These are phyloP conservation scores for Phocoena phocoena DNA, from an alignment of 2,113 vertebrate species.

Conservation along the genomic window DNA sequence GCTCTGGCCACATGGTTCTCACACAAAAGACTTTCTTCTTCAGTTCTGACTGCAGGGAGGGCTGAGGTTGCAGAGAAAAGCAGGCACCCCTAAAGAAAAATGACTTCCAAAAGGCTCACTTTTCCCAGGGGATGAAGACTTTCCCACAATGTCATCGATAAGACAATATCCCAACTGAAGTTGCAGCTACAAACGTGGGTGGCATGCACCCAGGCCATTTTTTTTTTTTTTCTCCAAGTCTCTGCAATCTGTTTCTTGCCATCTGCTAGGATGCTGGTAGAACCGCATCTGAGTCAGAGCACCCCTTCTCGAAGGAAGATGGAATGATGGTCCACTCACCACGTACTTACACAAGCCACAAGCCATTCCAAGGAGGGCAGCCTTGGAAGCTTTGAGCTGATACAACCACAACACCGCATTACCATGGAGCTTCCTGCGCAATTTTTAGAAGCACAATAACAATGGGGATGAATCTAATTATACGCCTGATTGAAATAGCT, in stretches of 20 bases:
- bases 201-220: neutral
- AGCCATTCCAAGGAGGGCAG: neutral
- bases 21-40: neutral
- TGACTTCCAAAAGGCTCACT: neutral
- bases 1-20: neutral
- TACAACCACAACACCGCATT: accelerated
- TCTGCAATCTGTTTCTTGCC: neutral
- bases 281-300: neutral
- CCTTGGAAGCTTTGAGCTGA: neutral
- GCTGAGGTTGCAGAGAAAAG: neutral
- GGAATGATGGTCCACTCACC: neutral
- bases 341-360: neutral
- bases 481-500: neutral
- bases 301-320: neutral
- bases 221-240: neutral
- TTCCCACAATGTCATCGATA: neutral
- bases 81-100: neutral
- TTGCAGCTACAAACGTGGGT: neutral
- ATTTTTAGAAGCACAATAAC: neutral
- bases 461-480: neutral
- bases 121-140: neutral
- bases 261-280: neutral
- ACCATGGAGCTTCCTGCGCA: neutral
- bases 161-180: neutral
- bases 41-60: neutral